Evolutionary conservation across 2,797 vertebrate species (phyloP).

Genomic region (Cryptoprocta ferox): DNA sequence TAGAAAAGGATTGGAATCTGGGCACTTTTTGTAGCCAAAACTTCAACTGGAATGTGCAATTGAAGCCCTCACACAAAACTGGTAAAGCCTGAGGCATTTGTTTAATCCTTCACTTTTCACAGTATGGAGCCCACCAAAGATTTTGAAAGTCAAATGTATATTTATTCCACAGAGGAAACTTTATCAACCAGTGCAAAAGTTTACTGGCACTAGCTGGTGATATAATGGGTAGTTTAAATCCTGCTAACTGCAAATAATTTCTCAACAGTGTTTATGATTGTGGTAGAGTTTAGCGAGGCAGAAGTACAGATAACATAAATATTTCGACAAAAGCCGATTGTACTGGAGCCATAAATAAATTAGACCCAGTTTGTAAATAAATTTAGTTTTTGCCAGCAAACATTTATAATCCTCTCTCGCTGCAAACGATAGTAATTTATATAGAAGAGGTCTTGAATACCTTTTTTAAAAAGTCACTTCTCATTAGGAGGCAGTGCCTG

Average conservation of each 20-base stretch:
- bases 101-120: constrained; percentile 65
- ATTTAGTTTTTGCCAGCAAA: constrained; percentile 83
- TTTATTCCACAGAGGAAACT: constrained; percentile 88
- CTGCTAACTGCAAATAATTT: constrained; percentile 90
- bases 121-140: constrained; percentile 81
- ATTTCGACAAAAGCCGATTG: constrained; percentile 87
- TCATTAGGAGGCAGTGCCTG: constrained; percentile 87
- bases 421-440: constrained; percentile 90
- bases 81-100: constrained; percentile 66
- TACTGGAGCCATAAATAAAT: constrained; percentile 88
- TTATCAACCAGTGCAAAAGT: constrained; percentile 88
- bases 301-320: constrained; percentile 90
- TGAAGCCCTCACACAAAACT: constrained; percentile 49
- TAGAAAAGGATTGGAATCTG: neutral
- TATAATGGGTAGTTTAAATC: constrained; percentile 90
- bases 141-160: constrained; percentile 88
- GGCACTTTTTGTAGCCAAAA: neutral
- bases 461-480: constrained; percentile 89
- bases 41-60: constrained; percentile 70
- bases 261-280: constrained; percentile 89
- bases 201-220: constrained; percentile 87
- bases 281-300: constrained; percentile 85
- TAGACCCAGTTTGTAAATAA: constrained; percentile 90
- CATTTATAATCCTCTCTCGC: constrained; percentile 90
- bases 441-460: constrained; percentile 90